Evolutionary conservation across 2,113 vertebrate species (phyloP).

Genomic region (Fregetta grallaria): DNA sequence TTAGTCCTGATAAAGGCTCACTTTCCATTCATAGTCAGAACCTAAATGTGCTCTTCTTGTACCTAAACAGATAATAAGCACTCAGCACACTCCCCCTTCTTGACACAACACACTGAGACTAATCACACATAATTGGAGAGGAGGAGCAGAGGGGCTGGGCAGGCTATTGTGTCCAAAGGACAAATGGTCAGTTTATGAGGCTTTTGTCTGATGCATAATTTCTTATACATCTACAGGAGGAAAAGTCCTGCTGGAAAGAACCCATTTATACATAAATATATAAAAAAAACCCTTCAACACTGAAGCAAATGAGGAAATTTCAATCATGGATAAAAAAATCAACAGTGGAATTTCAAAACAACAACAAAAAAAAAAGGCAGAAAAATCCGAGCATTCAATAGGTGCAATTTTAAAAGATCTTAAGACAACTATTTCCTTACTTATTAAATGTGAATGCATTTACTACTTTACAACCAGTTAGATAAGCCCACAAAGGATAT

Average conservation of each 20-base stretch:
- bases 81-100: slow-evolving; percentile 92
- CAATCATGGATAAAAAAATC: slow-evolving; percentile 6
- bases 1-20: slow-evolving; percentile 80
- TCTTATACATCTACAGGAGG: slow-evolving; percentile 72
- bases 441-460: slow-evolving; percentile 17
- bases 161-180: slow-evolving; percentile 98
- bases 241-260: slow-evolving; percentile 64
- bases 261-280: background rate
- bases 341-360: background rate
- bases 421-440: slow-evolving; percentile 37
- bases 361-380: background rate
- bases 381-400: background rate
- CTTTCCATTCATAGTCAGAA: slow-evolving; percentile 83
- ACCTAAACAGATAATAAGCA: slow-evolving; percentile 90
- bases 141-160: slow-evolving; percentile 95
- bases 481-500: background rate
- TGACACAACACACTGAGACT: slow-evolving; percentile 99
- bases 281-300: background rate
- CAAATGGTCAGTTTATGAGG: slow-evolving; percentile 99
- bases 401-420: background rate
- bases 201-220: slow-evolving; percentile 93
- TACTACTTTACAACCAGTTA: slow-evolving; percentile 13
- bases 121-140: slow-evolving; percentile 99
- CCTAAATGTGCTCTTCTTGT: slow-evolving; percentile 85
- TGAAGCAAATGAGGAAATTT: slow-evolving; percentile 18